Conservation (phyloP, 2,113 vertebrate species). For the Fregetta grallaria region DNA sequence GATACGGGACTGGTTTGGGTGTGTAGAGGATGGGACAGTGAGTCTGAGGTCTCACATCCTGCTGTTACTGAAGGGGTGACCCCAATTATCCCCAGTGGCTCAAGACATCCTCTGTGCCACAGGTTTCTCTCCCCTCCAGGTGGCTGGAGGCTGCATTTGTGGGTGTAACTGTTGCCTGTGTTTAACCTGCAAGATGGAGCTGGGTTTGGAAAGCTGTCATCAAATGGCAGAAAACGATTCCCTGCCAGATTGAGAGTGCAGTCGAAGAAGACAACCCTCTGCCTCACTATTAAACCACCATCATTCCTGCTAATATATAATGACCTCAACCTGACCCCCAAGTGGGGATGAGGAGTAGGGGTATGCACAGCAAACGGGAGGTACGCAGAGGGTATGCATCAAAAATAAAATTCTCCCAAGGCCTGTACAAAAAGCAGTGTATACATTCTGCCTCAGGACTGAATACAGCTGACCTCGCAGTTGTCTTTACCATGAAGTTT, state of each 20-base stretch:
- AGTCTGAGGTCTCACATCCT: not conserved
- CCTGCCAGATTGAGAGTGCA: not conserved
- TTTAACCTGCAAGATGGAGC: not conserved
- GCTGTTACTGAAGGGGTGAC: not conserved
- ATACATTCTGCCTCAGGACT: not conserved
- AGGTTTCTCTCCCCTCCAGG: not conserved
- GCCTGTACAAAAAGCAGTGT: not conserved
- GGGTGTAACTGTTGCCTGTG: no score
- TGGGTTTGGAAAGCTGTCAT: not conserved
- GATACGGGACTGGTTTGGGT: rapidly evolving
- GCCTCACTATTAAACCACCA: not conserved
- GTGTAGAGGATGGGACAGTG: not conserved
- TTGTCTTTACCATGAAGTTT: not conserved
- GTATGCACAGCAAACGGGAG: not conserved
- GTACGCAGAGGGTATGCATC: not conserved
- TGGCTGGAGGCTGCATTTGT: not conserved
- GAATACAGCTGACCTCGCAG: not conserved
- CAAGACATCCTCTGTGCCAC: rapidly evolving
- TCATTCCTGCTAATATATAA: not conserved
- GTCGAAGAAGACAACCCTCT: not conserved
- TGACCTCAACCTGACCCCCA: not conserved
- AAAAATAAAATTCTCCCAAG: not conserved
- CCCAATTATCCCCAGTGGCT: not conserved
- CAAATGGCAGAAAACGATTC: rapidly evolving
- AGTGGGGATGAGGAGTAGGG: not conserved